A percentile compares a stretch with the other conserved stretches of the same genome.
These are phyloP conservation scores for Caerostris darwini DNA, from an alignment of 1,140 invertebrate genomes.

Conservation along the genomic window DNA sequence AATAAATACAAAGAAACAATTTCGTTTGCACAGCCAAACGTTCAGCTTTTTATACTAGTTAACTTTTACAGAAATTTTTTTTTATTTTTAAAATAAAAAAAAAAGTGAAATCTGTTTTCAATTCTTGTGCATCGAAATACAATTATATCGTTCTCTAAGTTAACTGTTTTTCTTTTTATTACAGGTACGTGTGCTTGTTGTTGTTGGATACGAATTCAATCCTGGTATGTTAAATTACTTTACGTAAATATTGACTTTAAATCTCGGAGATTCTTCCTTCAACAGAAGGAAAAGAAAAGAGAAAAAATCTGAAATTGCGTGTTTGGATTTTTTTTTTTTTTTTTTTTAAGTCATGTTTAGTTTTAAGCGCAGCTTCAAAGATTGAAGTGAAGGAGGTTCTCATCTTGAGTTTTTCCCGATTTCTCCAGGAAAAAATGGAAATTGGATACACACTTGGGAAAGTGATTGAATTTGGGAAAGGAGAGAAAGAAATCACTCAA, in stretches of 20 bases:
- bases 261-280: background rate
- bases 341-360: background rate
- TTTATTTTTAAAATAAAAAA: background rate
- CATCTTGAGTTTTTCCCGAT: background rate
- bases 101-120: too few species aligned
- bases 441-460: background rate
- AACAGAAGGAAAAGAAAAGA: background rate
- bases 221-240: background rate
- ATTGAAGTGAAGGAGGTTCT: background rate
- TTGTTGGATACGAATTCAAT: background rate
- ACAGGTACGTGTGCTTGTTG: background rate
- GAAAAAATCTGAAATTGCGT: too few species aligned
- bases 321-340: background rate
- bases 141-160: background rate
- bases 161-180: background rate
- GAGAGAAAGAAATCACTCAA: too few species aligned
- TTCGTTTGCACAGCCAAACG: too few species aligned
- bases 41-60: too few species aligned
- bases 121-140: background rate
- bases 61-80: too few species aligned
- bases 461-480: background rate
- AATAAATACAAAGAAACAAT: too few species aligned
- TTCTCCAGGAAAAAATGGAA: background rate
- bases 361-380: background rate
- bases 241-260: slow-evolving; percentile 9